Evolutionary conservation across 2,888 invertebrate genomes (phyloP), one percentile per base, ranked within the genome.

Genomic region (Trichogramma evanescens): DNA sequence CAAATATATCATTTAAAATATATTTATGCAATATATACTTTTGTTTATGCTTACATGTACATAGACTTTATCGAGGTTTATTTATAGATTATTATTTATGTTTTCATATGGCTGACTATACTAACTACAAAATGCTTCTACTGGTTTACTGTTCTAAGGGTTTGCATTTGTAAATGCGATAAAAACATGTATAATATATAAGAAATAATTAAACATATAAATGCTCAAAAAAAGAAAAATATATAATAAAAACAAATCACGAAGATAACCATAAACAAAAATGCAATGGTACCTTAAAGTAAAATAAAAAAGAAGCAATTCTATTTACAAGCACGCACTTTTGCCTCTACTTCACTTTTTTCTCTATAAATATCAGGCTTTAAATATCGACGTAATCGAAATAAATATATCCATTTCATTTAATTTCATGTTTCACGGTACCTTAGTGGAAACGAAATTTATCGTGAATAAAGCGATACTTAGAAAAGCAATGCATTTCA

Each of bases 91-190:
- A 72, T 71, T 73, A 73, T 68, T 71, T 70, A 26, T 26, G 26
- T 71, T 67, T 72, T 69, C 68, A 69, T 74, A 74, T 71, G 72
- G 73, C 72, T 72, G 73, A 73, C 72, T 76, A 26, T 26, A 76
- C 68, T 69, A 70, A 69, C 69, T 73, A 69, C 66, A 69, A 69
- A 70, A 68, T 73, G 70, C 69, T 69, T 67, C 68, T 71, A 71
- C 66, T 59, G 61, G 63, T 67, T 66, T 66, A 67, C 58, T 63
- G 62, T 61, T 66, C 66, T 62, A 63, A 60, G 59, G 57, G 58
- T 62, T 61, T 48, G 44, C 63, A 56, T 55, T 63, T 55, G 48
- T 53, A 57, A 62, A 62, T 56, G 61, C 59, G 49, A 54, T 62
- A 55, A 63, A 62, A 62, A 58, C 45, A 58, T 9, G 5, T 56